A percentile compares a stretch with the other conserved stretches of the same genome.
phyloP scores from a whole-genome alignment of 2,888 invertebrate genomes.

The Deroplatys truncata region DNA sequence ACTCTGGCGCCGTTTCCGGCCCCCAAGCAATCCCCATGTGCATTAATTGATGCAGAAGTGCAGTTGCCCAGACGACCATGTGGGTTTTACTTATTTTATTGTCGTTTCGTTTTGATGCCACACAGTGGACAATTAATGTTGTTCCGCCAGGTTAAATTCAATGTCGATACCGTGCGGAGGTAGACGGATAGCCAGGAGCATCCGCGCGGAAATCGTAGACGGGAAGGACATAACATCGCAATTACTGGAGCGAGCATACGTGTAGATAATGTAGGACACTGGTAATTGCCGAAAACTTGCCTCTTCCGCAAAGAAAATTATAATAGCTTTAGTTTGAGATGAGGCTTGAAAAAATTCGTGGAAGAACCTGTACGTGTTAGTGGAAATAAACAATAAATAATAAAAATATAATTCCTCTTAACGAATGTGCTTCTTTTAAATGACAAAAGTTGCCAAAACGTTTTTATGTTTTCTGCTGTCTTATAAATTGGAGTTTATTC shows the following conservation, averaged over 20 bases:
- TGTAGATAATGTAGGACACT: background rate
- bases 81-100: background rate
- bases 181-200: background rate
- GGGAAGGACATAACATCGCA: background rate
- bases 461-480: too few relatives aligned
- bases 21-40: background rate
- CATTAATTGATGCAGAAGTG: background rate
- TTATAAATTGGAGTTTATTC: too few relatives aligned
- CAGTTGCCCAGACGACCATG: background rate
- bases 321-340: too few relatives aligned
- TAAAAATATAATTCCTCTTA: too few relatives aligned
- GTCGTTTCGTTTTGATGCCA: background rate
- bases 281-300: too few relatives aligned
- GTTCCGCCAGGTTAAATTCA: background rate
- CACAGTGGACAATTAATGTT: background rate
- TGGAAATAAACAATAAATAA: too few relatives aligned
- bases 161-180: background rate
- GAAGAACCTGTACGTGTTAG: too few relatives aligned
- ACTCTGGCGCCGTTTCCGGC: background rate
- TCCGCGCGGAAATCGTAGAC: background rate
- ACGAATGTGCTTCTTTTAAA: too few relatives aligned
- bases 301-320: too few relatives aligned
- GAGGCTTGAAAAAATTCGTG: too few relatives aligned
- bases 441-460: too few relatives aligned
- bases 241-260: background rate